Evolutionary conservation across 2,113 vertebrate species (phyloP), one percentile per base, ranked within the genome.

Genomic region (Oenanthe melanoleuca): DNA sequence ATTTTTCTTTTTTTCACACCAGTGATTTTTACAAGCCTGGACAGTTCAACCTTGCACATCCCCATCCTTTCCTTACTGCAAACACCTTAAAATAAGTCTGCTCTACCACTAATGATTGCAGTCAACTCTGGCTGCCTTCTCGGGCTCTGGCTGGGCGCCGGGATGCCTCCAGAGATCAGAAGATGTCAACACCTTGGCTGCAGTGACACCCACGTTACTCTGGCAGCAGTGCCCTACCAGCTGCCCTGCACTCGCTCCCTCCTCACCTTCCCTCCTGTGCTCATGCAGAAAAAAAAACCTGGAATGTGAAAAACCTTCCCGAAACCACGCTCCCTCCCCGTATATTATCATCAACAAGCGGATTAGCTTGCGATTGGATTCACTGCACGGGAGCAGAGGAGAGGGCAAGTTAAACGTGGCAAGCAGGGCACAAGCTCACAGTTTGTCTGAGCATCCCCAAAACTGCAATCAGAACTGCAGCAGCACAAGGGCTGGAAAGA

Each of bases 41-140:
- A 94, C 95, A 96, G 79, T 24, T 92, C 67, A 86, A 74, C 72
- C 64, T 95, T 88, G 90, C 89, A 88, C 89, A 90, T 92, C 33
- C 57, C 11, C 12, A 2, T 37, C 37, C 38, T 29, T 49, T 88
- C 37, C 56, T 61, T 78, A 52, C 42, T 50, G 49, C 94, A 88
- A 95, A 90, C 85, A 94, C 85, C 89, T 94, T 80, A 94, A 92
- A 91, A 33, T 70, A 89, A 88, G 67, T 33, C 56, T 0, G 0
- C 37, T 88, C 19, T 52, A 20, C 28, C 42, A 64, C 60, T 92
- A 88, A 74, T 88, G 86, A 86, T 87, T 77, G 44, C n/a, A 86
- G 87, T 77, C 93, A 91, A 74, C 74, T 72, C 67, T 63, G 28
- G 57, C 52, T 96, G 78, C 74, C 79, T 91, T 86, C 93, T 92